Base-by-base conservation (phyloP, 2,888 invertebrate genomes). In the Drosophila tripunctata region DNA sequence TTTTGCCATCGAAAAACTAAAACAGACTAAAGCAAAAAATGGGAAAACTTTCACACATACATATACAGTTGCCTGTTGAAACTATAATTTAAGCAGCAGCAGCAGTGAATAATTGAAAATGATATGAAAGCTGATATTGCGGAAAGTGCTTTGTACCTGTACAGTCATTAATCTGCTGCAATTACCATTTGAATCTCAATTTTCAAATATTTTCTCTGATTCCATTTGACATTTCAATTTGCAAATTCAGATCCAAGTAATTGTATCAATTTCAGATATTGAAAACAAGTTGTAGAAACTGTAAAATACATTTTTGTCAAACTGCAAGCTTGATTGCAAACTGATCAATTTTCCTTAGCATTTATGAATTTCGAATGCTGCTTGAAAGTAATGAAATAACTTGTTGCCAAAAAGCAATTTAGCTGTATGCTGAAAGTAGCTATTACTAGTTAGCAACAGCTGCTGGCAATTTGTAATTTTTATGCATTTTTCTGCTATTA, bases 91-190 rank as follows among this genome's bases (percentile, higher is more conserved):
- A 14, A 30, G 21, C 14, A 27, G 40, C 19, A 44, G 12, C 7
- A 40, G 51, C 40, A 51, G 12, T 30, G 12, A 19, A 3, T 33
- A 35, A 45, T 36, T 24, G 27, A 47, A 47, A 36, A 54, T 41
- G 35, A 27, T 17, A 41, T 12, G 12, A 38, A 41, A 66, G 63
- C 63, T 76, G 68, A 72, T 60, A 78, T 50, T 52, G 62, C 75
- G 51, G 15, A 27, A 66, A 56, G 14, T 15, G 41, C 30, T 73
- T 80, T 61, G 31, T 52, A 33, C 36, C 19, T 27, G 40, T n/a
- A n/a, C n/a, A n/a, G 14, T 48, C 31, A 68, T 56, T 78, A 74
- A 78, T 58, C 65, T 54, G 48, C 22, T 35, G 19, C 50, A 43
- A 78, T 74, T 61, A 56, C 45, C 48, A 27, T 60, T 12, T 17